These are phyloP conservation scores for Rhingia campestris DNA, from an alignment of 2,888 invertebrate species.

Conservation along the genomic window DNA sequence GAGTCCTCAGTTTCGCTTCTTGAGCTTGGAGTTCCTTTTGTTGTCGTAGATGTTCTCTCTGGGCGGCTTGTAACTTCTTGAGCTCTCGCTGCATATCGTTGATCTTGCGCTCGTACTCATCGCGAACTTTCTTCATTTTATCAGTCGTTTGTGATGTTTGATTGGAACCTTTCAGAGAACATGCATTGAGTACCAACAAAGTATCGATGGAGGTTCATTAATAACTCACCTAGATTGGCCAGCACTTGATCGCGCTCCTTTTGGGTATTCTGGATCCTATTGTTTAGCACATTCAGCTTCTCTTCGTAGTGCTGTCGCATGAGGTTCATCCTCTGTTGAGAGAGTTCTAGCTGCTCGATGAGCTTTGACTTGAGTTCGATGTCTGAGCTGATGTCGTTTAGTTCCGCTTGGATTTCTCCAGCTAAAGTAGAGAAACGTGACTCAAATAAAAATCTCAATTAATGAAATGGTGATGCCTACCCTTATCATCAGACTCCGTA, in stretches of 20 bases:
- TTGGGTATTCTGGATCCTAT: constrained; percentile 93
- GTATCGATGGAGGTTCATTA: not conserved
- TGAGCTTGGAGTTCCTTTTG: constrained; percentile 89
- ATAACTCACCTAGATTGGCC: constrained; percentile 82
- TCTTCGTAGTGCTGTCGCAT: constrained; percentile 96
- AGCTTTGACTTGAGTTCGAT: constrained; percentile 97
- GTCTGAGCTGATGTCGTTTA: constrained; percentile 94
- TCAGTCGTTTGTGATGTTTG: constrained; percentile 82
- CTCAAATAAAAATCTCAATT: not conserved
- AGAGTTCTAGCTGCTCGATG: constrained; percentile 95
- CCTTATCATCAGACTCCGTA: constrained; percentile 86
- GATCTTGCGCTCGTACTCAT: constrained; percentile 94
- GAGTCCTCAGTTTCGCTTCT: constrained; percentile 88
- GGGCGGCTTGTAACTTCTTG: constrained; percentile 91
- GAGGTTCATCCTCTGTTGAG: constrained; percentile 92
- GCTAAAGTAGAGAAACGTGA: constrained; percentile 76
- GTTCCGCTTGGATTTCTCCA: constrained; percentile 88
- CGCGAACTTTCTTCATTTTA: constrained; percentile 90
- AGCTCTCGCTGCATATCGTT: constrained; percentile 92
- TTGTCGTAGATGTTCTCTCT: constrained; percentile 93
- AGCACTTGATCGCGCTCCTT: constrained; percentile 95
- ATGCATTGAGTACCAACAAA: not conserved
- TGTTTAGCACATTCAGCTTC: constrained; percentile 91
- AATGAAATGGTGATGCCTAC: constrained; percentile 76
- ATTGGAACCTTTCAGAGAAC: constrained; percentile 67